A percentile compares a stretch with the other conserved stretches of the same genome.
Conservation (phyloP, 2,888 invertebrate genomes). For the Nysson spinosus region DNA sequence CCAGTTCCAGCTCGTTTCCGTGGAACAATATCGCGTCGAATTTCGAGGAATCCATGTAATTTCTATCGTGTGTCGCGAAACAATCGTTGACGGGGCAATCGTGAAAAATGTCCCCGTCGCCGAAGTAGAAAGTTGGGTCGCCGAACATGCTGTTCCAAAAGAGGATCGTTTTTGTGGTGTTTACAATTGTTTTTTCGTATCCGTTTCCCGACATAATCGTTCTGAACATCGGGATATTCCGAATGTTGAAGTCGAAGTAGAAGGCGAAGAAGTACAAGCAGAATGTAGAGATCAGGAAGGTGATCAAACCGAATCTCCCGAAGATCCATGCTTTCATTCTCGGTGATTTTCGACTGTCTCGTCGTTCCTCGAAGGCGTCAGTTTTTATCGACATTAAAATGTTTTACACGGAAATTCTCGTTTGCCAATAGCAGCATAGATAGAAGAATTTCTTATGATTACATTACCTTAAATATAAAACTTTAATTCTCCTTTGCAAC, state of each 20-base stretch:
- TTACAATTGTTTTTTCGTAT: neutral
- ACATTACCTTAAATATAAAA: no score
- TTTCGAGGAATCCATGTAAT: conserved; percentile 70
- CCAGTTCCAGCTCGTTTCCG: conserved; percentile 67
- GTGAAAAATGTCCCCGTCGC: conserved; percentile 53
- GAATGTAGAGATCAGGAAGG: conserved; percentile 18
- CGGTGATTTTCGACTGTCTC: neutral
- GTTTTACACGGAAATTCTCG: no score
- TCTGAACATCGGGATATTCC: conserved; percentile 12
- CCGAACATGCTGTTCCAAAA: conserved; percentile 72
- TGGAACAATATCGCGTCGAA: conserved; percentile 81
- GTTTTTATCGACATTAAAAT: no score
- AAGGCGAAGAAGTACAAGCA: conserved; percentile 42
- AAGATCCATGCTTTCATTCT: conserved; percentile 36
- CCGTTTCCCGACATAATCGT: neutral
- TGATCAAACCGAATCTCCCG: conserved; percentile 24
- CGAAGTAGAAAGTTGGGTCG: conserved; percentile 60
- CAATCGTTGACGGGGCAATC: conserved; percentile 75
- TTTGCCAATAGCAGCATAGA: no score
- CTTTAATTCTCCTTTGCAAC: no score
- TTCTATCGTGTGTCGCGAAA: conserved; percentile 75
- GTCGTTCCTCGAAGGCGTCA: neutral
- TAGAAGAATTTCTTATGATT: no score
- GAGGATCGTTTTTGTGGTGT: conserved; percentile 56
- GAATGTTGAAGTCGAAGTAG: conserved; percentile 35